Base-by-base conservation (phyloP, 2,888 invertebrate genomes). In the Rhodophaea formosa region DNA sequence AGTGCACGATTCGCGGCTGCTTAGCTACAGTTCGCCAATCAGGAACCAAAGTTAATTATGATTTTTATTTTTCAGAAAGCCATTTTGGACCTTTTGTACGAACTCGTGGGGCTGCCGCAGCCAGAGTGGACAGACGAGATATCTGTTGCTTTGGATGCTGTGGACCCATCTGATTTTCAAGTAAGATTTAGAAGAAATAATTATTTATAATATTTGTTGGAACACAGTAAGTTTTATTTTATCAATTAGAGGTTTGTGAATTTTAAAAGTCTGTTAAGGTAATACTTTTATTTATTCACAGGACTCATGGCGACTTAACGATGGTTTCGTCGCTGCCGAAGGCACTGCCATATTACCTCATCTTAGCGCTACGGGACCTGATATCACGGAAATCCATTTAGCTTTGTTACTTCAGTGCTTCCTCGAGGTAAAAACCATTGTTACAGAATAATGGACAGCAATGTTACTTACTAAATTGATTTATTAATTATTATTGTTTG, bases 321-420 rank as follows among this genome's bases (percentile, higher is more conserved):
- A 98, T 81, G 98, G 98, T 39, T 99, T 99, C 80, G 96, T 99
- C n/a, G 97, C 96, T 12, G 96, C 96, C 59, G 99, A 99, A 89
- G 98, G 97, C 51, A 94, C 94, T 59, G 93, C 94, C 57, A 94
- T 98, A 70, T 87, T 99, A 80, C 97, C 98, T 62, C 96, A 97
- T 79, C 92, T 97, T 62, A 95, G 97, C 54, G 95, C 95, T 66
- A 95, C 93, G 62, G 96, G 98, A 61, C 96, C 98, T 12, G 98
- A 98, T 86, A 94, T 98, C 66, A 95, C 96, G 62, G 97, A 98
- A 83, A 96, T 97, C 81, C 98, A 98, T 91, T 93, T 96, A 76
- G 95, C 98, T 7, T 91, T 98, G 53, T 87, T 99, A 70, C 93
- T 99, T 56, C 96, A 97, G 77, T 95, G 97, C 77, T 96, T 98